Evolutionary conservation across 1,140 invertebrate species (phyloP), one percentile per base, ranked within the genome.

Genomic region (Paramacrobiotus metropolitanus): DNA sequence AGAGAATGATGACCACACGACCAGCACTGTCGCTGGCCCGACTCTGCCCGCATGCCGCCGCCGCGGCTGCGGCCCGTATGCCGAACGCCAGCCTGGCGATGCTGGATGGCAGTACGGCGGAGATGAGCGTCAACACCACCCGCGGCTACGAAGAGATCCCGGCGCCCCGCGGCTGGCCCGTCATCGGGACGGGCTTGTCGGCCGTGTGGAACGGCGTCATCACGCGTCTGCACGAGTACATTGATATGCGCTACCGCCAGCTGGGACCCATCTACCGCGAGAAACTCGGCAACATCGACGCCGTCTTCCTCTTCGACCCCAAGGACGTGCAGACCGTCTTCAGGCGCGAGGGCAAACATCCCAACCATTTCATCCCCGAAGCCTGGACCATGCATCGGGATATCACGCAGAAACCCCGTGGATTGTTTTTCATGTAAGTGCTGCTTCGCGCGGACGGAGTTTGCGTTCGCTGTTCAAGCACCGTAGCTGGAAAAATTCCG

Each of bases 371-470:
- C 66, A 69, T 88, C 64, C 86, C 86, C 1, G 83, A 87, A 68
- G 76, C 85, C 1, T 90, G 86, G 86, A 70, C 77, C 1, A 69
- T 84, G 18, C 89, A 88, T 67, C 87, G 87, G 68, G 70, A 84
- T 66, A 70, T 79, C 1, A 77, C 82, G 64, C 76, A 78, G 30
- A 81, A 78, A 59, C 75, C 81, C 65, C 77, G 87, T 65, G 87
- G 87, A 21, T 73, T 91, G 9, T 82, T 89, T 68, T 91, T 90
- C 71, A 89, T 89, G 86, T 83, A 76, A 75, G 77, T 76, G n/a
- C n/a, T n/a, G n/a, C n/a, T n/a, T n/a, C n/a, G n/a, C n/a, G n/a
- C n/a, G n/a, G n/a, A n/a, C n/a, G n/a, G n/a, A n/a, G n/a, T n/a
- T n/a, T n/a, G n/a, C n/a, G n/a, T n/a, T n/a, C n/a, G n/a, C n/a